Evolutionary conservation across 2,797 vertebrate genomes (phyloP), one percentile per base, ranked within the genome.

Genomic region (Channallabes apus): DNA sequence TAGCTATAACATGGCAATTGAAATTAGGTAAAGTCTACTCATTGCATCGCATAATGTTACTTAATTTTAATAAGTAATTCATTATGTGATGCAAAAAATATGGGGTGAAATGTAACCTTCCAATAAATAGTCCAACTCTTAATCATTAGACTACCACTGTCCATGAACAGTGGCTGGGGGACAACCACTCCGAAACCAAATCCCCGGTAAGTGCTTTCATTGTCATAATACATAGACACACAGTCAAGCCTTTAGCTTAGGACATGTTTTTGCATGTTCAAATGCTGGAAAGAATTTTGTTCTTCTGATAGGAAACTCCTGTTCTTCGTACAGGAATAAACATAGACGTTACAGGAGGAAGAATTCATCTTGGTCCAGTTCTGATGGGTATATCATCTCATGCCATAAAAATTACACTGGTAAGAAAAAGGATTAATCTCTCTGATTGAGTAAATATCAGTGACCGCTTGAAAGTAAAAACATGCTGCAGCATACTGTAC

Each of bases 241-340:
- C n/a, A n/a, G n/a, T n/a, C n/a, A n/a, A n/a, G n/a, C 32, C 41
- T 59, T 76, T 27, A n/a, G 38, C 22, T 72, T 11, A 71, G 32
- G 32, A 35, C 7, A 7, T 2, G 15, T 51, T 24, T n/a, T 0
- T 46, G 1, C 1, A 54, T 27, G 41, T 54, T 75, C 72, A 75
- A 15, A 6, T 14, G 11, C 1, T 18, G n/a, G 18, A 59, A 77
- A 59, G 22, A 3, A 22, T 29, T 76, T 18, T 32, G 27, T 32
- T 76, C 51, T 77, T 77, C 27, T 58, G 18, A 58, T 2, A 59
- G 54, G 22, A n/a, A n/a, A n/a, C n/a, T n/a, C n/a, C n/a, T n/a
- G n/a, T n/a, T n/a, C n/a, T n/a, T 12, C 29, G 1, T 12, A 20
- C 0, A 12, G 4, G 1, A 1, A 0, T 77, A 22, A 58, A 58